These are phyloP conservation scores for Marmota monax DNA, from an alignment of 2,113 vertebrate species.

Conservation along the genomic window DNA sequence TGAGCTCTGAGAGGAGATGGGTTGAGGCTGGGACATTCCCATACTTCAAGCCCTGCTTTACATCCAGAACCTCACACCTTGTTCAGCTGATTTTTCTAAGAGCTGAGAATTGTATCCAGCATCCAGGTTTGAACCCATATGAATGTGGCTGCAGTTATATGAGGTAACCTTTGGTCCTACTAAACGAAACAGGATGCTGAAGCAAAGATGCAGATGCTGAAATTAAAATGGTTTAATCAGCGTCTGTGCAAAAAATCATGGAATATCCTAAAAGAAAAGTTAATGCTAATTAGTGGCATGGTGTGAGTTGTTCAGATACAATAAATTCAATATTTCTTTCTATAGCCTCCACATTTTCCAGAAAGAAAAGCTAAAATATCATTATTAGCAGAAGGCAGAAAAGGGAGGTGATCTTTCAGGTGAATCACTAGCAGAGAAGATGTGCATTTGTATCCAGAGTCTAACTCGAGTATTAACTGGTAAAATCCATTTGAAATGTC, in stretches of 20 bases:
- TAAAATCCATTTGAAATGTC: background rate
- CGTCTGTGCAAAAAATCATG: background rate
- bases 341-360: background rate
- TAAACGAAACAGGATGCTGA: background rate
- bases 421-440: conserved; percentile 13
- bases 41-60: background rate
- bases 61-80: background rate
- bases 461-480: background rate
- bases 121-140: background rate
- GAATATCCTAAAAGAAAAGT: background rate
- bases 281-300: background rate
- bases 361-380: background rate
- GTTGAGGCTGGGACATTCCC: too few species aligned
- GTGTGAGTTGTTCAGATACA: background rate
- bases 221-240: background rate
- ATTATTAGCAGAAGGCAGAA: conserved; percentile 2
- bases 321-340: background rate
- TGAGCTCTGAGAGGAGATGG: background rate
- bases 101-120: background rate
- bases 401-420: conserved; percentile 37
- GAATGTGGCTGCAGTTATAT: background rate
- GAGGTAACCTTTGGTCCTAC: background rate
- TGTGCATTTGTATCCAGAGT: background rate
- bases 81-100: background rate
- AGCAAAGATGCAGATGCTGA: background rate